Conservation (phyloP, 2,888 invertebrate genomes). For the Horisme vitalbata region DNA sequence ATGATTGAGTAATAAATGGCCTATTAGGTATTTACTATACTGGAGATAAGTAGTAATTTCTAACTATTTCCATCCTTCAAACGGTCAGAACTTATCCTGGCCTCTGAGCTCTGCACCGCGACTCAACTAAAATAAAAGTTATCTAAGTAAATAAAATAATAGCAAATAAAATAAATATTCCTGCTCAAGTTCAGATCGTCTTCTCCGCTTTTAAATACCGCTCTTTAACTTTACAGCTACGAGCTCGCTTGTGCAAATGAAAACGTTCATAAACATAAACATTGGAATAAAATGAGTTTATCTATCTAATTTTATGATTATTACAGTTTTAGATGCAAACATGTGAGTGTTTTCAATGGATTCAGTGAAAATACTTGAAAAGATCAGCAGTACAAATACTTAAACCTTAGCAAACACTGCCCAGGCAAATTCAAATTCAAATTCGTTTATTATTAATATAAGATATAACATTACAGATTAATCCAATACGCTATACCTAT, state of each 20-base stretch:
- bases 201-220: constrained; percentile 46
- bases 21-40: too few relatives aligned
- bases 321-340: constrained; percentile 30
- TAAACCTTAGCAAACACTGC: background rate
- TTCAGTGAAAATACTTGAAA: constrained; percentile 4
- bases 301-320: constrained; percentile 42
- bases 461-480: too few relatives aligned
- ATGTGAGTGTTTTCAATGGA: constrained; percentile 9
- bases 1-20: too few relatives aligned
- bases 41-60: too few relatives aligned
- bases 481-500: too few relatives aligned
- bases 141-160: constrained; percentile 16
- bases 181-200: constrained; percentile 11
- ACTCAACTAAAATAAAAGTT: too few relatives aligned
- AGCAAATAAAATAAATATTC: constrained; percentile 17
- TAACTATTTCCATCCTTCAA: too few relatives aligned
- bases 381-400: constrained; percentile 8
- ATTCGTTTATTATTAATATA: too few relatives aligned
- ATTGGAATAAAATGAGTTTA: constrained; percentile 54
- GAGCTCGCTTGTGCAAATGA: constrained; percentile 48
- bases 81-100: too few relatives aligned
- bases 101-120: too few relatives aligned
- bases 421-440: too few relatives aligned
- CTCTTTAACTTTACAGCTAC: constrained; percentile 51
- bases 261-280: constrained; percentile 63